A percentile compares a stretch with the other conserved stretches of the same genome.
Conservation (phyloP, 2,888 invertebrate genomes). For the Thalpophila matura region DNA sequence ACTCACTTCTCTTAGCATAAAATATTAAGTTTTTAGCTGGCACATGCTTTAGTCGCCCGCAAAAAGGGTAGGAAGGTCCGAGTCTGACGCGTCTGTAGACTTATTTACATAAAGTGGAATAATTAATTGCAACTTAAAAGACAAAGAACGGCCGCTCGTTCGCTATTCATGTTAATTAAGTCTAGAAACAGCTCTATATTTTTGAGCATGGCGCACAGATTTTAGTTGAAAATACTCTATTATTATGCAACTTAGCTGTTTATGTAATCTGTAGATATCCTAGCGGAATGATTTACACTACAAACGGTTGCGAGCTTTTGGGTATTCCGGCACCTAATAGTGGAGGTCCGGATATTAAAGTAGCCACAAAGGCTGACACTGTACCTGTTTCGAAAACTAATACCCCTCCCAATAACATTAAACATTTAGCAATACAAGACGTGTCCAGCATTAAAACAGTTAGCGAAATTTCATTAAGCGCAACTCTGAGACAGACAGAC, state of each 20-base stretch:
- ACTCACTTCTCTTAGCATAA: conserved; percentile 69
- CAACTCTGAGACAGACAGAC: conserved; percentile 73
- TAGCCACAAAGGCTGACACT: conserved; percentile 48
- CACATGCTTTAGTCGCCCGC: conserved; percentile 68
- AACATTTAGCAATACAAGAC: conserved; percentile 73
- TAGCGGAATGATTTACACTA: conserved; percentile 52
- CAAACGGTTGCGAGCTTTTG: conserved; percentile 34
- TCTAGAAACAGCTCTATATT: conserved; percentile 76
- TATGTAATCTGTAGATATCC: conserved; percentile 39
- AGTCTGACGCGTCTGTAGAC: conserved; percentile 74
- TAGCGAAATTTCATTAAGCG: conserved; percentile 80
- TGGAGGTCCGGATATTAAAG: conserved; percentile 58
- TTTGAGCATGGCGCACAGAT: conserved; percentile 65
- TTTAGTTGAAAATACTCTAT: conserved; percentile 49
- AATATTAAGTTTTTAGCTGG: conserved; percentile 73
- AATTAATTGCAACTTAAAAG: conserved; percentile 88
- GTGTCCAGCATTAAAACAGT: conserved; percentile 79
- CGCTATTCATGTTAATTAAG: conserved; percentile 88
- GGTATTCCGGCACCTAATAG: conserved; percentile 38
- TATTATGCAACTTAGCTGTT: conserved; percentile 49
- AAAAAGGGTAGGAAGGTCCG: conserved; percentile 77
- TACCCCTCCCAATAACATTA: conserved; percentile 59
- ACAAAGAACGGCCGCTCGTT: conserved; percentile 82
- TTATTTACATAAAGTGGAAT: conserved; percentile 88
- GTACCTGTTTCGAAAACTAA: conserved; percentile 65